These are phyloP conservation scores for Cetonia aurata DNA, from an alignment of 2,888 invertebrate species.

Conservation along the genomic window DNA sequence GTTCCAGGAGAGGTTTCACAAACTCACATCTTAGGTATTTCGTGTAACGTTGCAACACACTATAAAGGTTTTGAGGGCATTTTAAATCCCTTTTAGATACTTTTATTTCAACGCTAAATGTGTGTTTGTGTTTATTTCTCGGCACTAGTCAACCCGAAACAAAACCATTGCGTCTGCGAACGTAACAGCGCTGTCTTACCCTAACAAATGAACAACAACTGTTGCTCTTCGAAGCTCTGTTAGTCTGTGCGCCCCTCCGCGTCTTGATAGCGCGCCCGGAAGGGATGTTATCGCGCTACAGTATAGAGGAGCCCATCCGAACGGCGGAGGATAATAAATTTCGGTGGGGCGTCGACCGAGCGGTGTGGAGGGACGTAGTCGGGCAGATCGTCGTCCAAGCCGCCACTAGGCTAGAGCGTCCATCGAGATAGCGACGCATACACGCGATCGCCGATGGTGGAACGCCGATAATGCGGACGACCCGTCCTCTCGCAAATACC, in stretches of 20 bases:
- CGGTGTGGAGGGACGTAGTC: neutral
- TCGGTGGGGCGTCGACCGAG: neutral
- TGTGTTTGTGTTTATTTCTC: no score
- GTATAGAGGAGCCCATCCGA: slow-evolving; percentile 4
- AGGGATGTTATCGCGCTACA: slow-evolving; percentile 19
- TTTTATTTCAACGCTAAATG: no score
- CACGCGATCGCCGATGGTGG: slow-evolving; percentile 33
- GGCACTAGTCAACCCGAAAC: no score
- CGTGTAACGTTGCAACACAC: no score
- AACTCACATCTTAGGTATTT: no score
- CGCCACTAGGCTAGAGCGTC: neutral
- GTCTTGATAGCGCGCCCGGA: slow-evolving; percentile 7
- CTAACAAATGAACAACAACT: slow-evolving; percentile 33
- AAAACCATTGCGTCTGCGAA: no score
- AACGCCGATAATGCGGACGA: slow-evolving; percentile 30
- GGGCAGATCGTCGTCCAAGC: neutral
- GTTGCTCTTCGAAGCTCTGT: slow-evolving; percentile 15
- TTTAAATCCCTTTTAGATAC: no score
- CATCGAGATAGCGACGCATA: slow-evolving; percentile 40
- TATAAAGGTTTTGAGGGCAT: no score
- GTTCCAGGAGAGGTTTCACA: no score
- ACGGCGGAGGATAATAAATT: slow-evolving; percentile 32
- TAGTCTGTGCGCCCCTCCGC: neutral
- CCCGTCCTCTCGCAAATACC: slow-evolving; percentile 26
- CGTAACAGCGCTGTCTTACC: neutral